phyloP scores from a whole-genome alignment of 2,888 invertebrate genomes.

The Deroplatys truncata region DNA sequence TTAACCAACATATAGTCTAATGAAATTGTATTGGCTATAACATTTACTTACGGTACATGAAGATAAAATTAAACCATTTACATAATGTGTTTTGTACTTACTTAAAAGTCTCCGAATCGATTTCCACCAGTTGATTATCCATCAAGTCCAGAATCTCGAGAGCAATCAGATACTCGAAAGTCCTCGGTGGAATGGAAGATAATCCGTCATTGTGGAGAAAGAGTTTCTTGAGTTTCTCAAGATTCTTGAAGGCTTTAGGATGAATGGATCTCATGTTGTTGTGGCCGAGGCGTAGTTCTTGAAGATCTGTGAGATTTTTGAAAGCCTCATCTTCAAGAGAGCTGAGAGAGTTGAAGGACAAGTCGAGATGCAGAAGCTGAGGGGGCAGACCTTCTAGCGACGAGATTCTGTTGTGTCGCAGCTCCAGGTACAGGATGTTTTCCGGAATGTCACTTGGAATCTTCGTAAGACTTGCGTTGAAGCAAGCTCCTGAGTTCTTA shows the following conservation, averaged over 20 bases:
- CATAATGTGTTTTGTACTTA: background rate
- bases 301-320: background rate
- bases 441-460: background rate
- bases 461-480: background rate
- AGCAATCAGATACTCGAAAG: background rate
- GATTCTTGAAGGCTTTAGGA: background rate
- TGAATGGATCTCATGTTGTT: background rate
- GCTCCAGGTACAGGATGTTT: background rate
- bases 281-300: background rate
- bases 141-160: background rate
- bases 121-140: background rate
- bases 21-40: too few relatives aligned
- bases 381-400: background rate
- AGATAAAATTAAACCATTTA: too few relatives aligned
- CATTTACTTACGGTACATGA: too few relatives aligned
- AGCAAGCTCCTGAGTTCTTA: background rate
- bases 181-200: background rate
- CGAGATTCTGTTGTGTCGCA: background rate
- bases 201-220: background rate
- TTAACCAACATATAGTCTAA: too few relatives aligned
- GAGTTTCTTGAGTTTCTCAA: background rate
- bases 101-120: background rate
- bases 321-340: background rate
- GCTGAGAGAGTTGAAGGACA: background rate
- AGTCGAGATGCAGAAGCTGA: background rate